Percentiles rank a stretch among this genome's conserved stretches.
These are phyloP conservation scores for Ceratina australensis DNA, from an alignment of 1,140 invertebrate genomes.

Conservation along the genomic window DNA sequence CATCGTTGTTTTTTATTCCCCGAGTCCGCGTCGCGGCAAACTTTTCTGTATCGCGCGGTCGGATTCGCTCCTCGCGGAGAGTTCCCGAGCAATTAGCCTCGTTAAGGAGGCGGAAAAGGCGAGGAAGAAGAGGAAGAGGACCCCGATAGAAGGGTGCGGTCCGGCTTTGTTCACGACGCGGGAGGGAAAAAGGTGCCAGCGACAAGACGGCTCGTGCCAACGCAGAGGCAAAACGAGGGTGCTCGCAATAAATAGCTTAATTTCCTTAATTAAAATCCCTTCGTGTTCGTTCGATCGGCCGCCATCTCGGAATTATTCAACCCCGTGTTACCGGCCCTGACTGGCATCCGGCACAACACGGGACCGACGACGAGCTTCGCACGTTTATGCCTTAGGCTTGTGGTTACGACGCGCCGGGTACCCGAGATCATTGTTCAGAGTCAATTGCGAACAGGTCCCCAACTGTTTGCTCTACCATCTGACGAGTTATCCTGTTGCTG, in stretches of 20 bases:
- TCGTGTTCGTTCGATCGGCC: constrained; percentile 4
- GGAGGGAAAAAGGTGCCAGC: constrained; percentile 25
- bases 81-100: constrained; percentile 60
- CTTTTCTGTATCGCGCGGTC: constrained; percentile 32
- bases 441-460: too few species aligned
- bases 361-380: not conserved
- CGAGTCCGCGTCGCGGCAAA: not conserved
- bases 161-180: constrained; percentile 34
- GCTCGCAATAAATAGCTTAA: constrained; percentile 69
- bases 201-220: constrained; percentile 13
- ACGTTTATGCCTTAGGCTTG: constrained; percentile 2
- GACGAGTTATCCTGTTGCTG: too few species aligned
- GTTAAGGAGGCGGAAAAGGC: constrained; percentile 44
- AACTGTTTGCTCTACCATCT: too few species aligned
- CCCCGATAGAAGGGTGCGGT: constrained; percentile 27
- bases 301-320: not conserved
- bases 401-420: not conserved
- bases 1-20: constrained; percentile 38
- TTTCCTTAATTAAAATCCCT: constrained; percentile 71
- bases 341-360: not conserved
- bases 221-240: constrained; percentile 19
- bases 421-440: too few species aligned
- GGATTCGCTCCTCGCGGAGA: constrained; percentile 19
- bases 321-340: not conserved
- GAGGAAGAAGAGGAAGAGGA: constrained; percentile 28